A percentile compares a stretch with the other conserved stretches of the same genome.
Evolutionary conservation across 2,113 vertebrate species (phyloP).

Genomic region (Aegotheles bennettii): DNA sequence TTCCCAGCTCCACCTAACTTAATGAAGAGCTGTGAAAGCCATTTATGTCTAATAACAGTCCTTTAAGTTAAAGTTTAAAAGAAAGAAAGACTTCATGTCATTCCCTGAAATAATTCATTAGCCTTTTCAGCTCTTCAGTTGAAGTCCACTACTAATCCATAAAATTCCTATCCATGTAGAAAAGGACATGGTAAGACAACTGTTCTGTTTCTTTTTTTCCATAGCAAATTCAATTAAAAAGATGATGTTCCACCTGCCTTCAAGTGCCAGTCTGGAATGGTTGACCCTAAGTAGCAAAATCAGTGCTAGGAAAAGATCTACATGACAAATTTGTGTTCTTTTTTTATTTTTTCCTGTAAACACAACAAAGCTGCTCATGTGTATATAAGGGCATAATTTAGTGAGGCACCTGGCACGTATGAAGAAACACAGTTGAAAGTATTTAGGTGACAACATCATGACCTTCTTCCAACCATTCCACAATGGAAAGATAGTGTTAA

Average conservation of each 20-base stretch:
- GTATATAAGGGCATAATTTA: not conserved
- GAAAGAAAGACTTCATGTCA: not conserved
- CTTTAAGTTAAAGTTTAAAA: not conserved
- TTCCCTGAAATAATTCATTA: not conserved
- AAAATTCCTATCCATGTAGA: not conserved
- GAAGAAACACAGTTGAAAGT: not conserved
- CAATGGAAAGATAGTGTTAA: constrained; percentile 23
- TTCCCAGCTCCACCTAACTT: not conserved
- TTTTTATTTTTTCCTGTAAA: not conserved
- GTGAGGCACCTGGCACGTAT: not conserved
- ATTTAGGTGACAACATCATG: constrained; percentile 9
- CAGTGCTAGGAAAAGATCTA: not conserved
- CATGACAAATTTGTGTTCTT: not conserved
- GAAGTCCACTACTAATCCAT: not conserved
- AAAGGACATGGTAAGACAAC: not conserved
- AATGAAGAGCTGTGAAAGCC: not conserved
- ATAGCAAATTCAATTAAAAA: not conserved
- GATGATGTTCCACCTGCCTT: not conserved
- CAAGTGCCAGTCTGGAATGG: not conserved
- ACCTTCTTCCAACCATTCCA: not conserved
- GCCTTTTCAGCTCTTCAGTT: not conserved
- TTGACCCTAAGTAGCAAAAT: not conserved
- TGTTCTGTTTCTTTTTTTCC: not conserved
- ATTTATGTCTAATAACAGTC: not conserved
- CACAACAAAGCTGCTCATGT: not conserved